phyloP scores from a whole-genome alignment of 1,140 invertebrate genomes.

The Campoletis sonorensis region DNA sequence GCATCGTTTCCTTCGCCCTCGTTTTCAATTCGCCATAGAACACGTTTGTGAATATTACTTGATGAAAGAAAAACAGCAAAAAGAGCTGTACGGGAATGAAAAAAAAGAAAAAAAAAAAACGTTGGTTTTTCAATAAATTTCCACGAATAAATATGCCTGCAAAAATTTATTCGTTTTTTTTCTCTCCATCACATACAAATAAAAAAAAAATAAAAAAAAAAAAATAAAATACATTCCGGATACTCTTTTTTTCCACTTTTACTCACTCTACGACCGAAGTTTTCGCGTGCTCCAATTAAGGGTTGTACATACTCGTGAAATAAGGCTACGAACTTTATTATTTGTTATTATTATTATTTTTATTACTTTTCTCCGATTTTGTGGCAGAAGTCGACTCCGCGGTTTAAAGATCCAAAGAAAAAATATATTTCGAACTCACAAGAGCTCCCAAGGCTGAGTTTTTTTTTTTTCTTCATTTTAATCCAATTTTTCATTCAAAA shows the following conservation, averaged over 20 bases:
- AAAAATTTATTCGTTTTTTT: neutral
- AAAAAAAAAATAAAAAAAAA: too few relatives aligned
- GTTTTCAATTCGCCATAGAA: neutral
- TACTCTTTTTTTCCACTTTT: neutral
- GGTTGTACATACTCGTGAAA: neutral
- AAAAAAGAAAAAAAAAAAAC: too few relatives aligned
- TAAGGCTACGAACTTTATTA: neutral
- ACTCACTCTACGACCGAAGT: neutral
- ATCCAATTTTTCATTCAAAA: too few relatives aligned
- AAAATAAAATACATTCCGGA: too few relatives aligned
- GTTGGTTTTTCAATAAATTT: constrained; percentile 23
- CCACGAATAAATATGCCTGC: constrained; percentile 11
- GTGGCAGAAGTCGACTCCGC: too few relatives aligned
- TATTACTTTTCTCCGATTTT: neutral
- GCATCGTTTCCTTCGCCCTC: constrained; percentile 37
- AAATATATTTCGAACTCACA: too few relatives aligned
- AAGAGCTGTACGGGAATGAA: too few relatives aligned
- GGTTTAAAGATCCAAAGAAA: too few relatives aligned
- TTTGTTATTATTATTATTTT: neutral
- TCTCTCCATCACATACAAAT: neutral
- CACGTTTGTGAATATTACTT: constrained; percentile 8
- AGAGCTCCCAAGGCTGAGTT: too few relatives aligned
- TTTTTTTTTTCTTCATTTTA: too few relatives aligned
- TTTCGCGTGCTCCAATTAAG: neutral
- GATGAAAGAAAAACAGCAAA: neutral